phyloP scores from a whole-genome alignment of 2,888 invertebrate species.

The Micoletzkya japonica region DNA sequence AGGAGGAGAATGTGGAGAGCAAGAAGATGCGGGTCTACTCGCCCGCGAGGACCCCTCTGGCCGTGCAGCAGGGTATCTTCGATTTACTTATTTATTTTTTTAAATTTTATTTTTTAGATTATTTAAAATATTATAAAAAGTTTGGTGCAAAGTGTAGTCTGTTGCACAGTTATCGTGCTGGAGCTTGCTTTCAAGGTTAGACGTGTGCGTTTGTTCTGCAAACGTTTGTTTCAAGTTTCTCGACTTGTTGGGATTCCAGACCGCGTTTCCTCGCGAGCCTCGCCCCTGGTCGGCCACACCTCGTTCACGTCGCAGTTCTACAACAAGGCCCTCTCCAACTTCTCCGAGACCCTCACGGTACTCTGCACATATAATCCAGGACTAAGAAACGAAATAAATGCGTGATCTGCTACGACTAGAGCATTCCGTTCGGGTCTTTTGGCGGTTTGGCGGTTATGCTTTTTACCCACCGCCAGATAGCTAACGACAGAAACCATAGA shows the following conservation, averaged over 20 bases:
- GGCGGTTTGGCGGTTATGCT: too few relatives aligned
- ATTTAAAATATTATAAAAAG: too few relatives aligned
- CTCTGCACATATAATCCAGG: too few relatives aligned
- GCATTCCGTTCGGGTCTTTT: too few relatives aligned
- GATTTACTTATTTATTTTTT: too few relatives aligned
- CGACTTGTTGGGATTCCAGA: not conserved
- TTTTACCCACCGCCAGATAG: too few relatives aligned
- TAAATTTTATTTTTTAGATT: too few relatives aligned
- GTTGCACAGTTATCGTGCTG: not conserved
- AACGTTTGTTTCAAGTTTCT: not conserved
- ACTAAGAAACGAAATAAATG: not conserved
- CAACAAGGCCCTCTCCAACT: too few relatives aligned
- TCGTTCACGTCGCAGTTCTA: constrained; percentile 28
- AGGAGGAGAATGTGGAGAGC: not conserved
- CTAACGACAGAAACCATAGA: too few relatives aligned
- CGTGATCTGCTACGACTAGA: constrained; percentile 15
- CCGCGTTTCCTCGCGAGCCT: too few relatives aligned
- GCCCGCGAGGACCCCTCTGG: constrained; percentile 4
- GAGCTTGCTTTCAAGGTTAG: not conserved
- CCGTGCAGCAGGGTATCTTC: not conserved
- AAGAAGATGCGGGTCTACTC: constrained; percentile 19
- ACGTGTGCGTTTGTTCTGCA: not conserved
- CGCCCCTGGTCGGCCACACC: constrained; percentile 16
- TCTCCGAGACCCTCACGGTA: too few relatives aligned
- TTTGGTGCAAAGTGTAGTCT: too few relatives aligned